These are phyloP conservation scores for Halocaridina rubra DNA, from an alignment of 2,888 invertebrate species.

Conservation along the genomic window DNA sequence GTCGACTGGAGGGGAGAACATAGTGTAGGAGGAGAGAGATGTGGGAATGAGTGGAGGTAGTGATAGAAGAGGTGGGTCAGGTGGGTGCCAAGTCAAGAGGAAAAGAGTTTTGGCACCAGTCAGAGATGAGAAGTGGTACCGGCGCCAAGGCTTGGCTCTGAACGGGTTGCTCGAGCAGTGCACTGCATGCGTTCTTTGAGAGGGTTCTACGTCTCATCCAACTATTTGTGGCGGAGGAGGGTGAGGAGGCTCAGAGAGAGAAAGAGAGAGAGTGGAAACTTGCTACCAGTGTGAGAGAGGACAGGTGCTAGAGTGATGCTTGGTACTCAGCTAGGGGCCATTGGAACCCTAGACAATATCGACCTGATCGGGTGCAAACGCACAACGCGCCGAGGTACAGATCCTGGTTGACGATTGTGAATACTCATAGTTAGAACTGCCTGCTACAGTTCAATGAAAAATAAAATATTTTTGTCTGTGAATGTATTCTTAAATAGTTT, in stretches of 20 bases:
- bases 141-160: constrained; percentile 20
- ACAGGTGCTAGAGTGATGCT: constrained; percentile 25
- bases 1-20: neutral
- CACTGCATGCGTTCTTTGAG: constrained; percentile 26
- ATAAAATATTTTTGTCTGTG: too few relatives aligned
- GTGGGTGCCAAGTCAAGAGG: constrained; percentile 43
- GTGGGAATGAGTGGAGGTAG: neutral
- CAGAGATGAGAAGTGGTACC: neutral
- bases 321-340: constrained; percentile 31
- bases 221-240: constrained; percentile 33
- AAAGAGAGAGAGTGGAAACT: neutral
- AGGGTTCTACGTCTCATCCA: constrained; percentile 27
- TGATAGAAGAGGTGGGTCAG: constrained; percentile 31
- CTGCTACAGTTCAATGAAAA: too few relatives aligned
- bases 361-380: constrained; percentile 22
- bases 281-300: neutral
- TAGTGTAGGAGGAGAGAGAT: neutral
- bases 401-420: neutral
- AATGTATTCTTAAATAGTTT: too few relatives aligned
- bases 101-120: constrained; percentile 37
- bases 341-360: neutral
- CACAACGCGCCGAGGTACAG: constrained; percentile 39
- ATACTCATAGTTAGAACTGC: too few relatives aligned
- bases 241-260: neutral
- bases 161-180: constrained; percentile 1